These are phyloP conservation scores for Fragum fragum DNA, from an alignment of 2,888 invertebrate genomes.

Conservation along the genomic window DNA sequence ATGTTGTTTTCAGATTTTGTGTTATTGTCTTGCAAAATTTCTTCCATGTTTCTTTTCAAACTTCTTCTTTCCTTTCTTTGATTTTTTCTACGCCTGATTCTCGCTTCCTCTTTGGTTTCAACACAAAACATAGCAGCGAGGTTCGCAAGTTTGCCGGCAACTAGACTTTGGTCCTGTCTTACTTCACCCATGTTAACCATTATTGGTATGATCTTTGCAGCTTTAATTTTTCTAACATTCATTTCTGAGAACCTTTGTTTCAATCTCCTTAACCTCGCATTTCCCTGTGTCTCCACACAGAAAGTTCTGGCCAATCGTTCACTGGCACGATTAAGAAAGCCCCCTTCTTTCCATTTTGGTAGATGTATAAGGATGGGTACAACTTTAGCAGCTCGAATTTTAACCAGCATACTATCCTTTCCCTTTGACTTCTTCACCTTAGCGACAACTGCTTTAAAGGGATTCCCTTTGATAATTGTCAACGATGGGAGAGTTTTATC, in stretches of 20 bases:
- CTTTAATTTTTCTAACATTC: conserved; percentile 1
- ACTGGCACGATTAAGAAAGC: not conserved
- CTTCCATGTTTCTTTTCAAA: not conserved
- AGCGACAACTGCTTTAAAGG: not conserved
- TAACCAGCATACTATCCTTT: not conserved
- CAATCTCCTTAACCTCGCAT: not conserved
- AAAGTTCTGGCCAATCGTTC: not conserved
- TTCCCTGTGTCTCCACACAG: conserved; percentile 5
- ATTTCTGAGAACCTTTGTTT: not conserved
- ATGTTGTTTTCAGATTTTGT: not conserved
- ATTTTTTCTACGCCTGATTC: not conserved
- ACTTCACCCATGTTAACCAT: not conserved
- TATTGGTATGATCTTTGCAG: conserved; percentile 14
- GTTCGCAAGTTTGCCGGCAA: not conserved
- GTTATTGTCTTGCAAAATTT: not conserved
- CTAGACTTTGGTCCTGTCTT: not conserved
- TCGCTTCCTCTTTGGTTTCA: conserved; percentile 1
- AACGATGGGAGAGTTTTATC: not conserved
- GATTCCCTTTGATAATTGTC: not conserved
- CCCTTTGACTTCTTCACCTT: not conserved
- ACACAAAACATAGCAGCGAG: conserved; percentile 26
- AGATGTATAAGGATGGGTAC: not conserved
- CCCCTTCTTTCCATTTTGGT: not conserved
- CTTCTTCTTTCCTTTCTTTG: not conserved
- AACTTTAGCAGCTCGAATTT: not conserved